Percentiles rank a stretch among this genome's conserved stretches.
These are phyloP conservation scores for Sebastolobus alascanus DNA, from an alignment of 2,797 vertebrate genomes.

Conservation along the genomic window DNA sequence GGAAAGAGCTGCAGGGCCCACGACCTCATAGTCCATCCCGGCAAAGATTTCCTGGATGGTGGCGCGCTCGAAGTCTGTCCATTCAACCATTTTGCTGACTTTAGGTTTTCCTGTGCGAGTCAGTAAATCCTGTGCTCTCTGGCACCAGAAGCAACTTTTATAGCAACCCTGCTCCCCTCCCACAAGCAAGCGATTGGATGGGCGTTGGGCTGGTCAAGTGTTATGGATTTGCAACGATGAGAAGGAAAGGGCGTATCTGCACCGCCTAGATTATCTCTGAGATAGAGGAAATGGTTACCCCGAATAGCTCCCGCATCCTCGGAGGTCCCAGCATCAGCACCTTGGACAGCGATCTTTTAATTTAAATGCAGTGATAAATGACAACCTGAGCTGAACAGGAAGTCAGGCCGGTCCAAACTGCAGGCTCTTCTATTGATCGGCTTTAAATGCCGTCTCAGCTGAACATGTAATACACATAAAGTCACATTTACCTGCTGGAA, in stretches of 20 bases:
- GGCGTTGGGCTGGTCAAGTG: not conserved
- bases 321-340: not conserved
- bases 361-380: not conserved
- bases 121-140: not conserved
- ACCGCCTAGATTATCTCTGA: too few species aligned
- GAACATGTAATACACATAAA: too few species aligned
- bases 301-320: too few species aligned
- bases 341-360: not conserved
- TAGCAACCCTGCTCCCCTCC: not conserved
- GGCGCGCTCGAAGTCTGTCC: slow-evolving; percentile 72
- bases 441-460: too few species aligned
- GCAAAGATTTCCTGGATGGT: slow-evolving; percentile 64
- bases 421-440: too few species aligned
- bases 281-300: too few species aligned
- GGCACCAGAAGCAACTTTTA: slow-evolving; percentile 2
- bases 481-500: too few species aligned
- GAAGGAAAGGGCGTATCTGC: too few species aligned
- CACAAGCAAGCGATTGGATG: not conserved
- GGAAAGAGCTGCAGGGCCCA: slow-evolving; percentile 49
- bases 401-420: too few species aligned
- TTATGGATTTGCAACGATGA: not conserved
- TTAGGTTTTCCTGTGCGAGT: not conserved
- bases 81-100: slow-evolving; percentile 70
- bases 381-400: too few species aligned
- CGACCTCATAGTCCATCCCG: slow-evolving; percentile 36